A percentile compares a stretch with the other conserved stretches of the same genome.
phyloP scores from a whole-genome alignment of 2,797 vertebrate genomes.

The Manis javanica region DNA sequence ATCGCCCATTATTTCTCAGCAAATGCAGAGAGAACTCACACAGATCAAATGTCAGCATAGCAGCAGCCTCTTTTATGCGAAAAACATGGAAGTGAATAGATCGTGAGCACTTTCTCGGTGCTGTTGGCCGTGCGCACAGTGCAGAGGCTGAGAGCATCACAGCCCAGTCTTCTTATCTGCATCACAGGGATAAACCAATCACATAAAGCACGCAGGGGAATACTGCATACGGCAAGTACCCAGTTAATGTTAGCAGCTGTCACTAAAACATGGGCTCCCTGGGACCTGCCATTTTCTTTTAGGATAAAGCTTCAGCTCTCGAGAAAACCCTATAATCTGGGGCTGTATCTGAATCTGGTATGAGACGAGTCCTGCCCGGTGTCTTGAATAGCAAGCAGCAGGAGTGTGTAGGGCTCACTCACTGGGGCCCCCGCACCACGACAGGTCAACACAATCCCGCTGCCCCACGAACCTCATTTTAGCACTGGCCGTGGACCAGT shows the following conservation, averaged over 20 bases:
- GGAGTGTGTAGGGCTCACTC: neutral
- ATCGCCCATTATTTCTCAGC: neutral
- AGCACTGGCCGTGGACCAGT: neutral
- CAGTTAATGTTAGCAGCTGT: neutral
- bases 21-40: neutral
- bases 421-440: neutral
- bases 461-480: neutral
- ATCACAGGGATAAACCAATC: neutral
- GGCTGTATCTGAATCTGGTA: neutral
- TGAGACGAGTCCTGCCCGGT: neutral
- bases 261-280: neutral
- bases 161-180: neutral
- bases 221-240: neutral
- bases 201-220: neutral
- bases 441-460: neutral
- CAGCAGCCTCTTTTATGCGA: neutral
- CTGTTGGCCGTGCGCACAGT: neutral
- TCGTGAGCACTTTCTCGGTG: neutral
- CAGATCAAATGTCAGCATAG: neutral
- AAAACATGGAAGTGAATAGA: neutral
- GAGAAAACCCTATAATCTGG: neutral
- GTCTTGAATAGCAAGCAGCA: neutral
- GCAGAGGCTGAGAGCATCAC: neutral
- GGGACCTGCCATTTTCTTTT: constrained; percentile 4
- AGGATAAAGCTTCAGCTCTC: neutral